These are phyloP conservation scores for Chaitophorus viminalis DNA, from an alignment of 2,888 invertebrate genomes.

Conservation along the genomic window DNA sequence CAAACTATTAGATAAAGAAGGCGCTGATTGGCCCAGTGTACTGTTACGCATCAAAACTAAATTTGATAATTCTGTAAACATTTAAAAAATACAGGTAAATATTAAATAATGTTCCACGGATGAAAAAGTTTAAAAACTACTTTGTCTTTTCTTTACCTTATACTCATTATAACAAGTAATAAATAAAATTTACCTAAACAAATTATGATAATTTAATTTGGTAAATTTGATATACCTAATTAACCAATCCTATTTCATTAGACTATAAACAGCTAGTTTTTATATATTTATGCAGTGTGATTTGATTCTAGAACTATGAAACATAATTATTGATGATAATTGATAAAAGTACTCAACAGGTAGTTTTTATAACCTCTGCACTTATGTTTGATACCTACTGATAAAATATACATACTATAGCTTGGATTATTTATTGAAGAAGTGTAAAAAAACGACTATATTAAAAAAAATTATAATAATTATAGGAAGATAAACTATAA, in stretches of 20 bases:
- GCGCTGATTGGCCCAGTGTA: conserved; percentile 92
- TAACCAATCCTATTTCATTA: neutral
- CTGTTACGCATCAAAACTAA: conserved; percentile 88
- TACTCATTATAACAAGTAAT: neutral
- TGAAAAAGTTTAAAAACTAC: neutral
- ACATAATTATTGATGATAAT: conserved; percentile 12
- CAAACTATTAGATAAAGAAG: conserved; percentile 78
- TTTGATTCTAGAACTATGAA: neutral
- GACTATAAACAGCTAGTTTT: neutral
- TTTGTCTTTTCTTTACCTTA: neutral
- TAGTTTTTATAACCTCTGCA: conserved; percentile 16
- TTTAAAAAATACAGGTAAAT: neutral
- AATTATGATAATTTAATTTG: neutral
- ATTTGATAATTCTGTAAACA: conserved; percentile 73
- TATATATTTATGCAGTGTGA: neutral
- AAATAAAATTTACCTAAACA: neutral
- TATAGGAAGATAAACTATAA: conserved; percentile 17
- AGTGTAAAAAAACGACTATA: conserved; percentile 15
- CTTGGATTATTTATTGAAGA: conserved; percentile 3
- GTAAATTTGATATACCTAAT: neutral
- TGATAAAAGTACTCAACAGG: conserved; percentile 8
- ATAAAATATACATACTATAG: neutral
- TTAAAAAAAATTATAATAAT: conserved; percentile 1
- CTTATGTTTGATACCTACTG: conserved; percentile 11
- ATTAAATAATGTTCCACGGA: neutral